These are phyloP conservation scores for Drosophila sp. DNA, from an alignment of 1,140 invertebrate species.

Conservation along the genomic window DNA sequence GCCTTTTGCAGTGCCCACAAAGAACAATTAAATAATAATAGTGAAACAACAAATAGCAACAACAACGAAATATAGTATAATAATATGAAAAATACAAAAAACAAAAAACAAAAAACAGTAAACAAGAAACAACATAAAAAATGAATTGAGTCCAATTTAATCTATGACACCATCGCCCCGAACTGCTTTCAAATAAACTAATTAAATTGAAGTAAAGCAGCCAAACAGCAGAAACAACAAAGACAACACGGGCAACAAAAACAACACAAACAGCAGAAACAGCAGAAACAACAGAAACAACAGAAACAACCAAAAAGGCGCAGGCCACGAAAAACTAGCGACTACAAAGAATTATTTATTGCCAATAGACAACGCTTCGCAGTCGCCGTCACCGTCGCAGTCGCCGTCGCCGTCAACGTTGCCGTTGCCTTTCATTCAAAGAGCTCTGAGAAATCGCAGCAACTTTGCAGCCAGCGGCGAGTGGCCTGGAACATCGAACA, in stretches of 20 bases:
- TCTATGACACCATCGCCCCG: conserved; percentile 79
- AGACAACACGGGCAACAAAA: conserved; percentile 23
- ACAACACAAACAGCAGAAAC: conserved; percentile 48
- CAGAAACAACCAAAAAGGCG: conserved; percentile 43
- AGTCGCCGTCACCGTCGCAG: conserved; percentile 31
- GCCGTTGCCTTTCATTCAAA: conserved; percentile 73
- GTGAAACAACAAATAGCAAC: neutral
- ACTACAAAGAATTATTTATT: conserved; percentile 78
- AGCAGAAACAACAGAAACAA: conserved; percentile 21
- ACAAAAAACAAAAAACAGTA: conserved; percentile 28
- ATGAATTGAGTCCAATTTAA: conserved; percentile 77
- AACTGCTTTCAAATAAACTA: conserved; percentile 82
- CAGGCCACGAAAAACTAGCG: conserved; percentile 36
- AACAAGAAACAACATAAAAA: conserved; percentile 39
- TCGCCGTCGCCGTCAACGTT: conserved; percentile 14
- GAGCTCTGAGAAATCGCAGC: conserved; percentile 16
- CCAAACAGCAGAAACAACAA: conserved; percentile 24
- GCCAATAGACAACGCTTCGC: conserved; percentile 61
- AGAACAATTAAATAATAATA: conserved; percentile 54
- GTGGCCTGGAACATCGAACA: conserved; percentile 41
- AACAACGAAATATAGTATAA: too few relatives aligned
- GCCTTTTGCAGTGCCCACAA: conserved; percentile 9
- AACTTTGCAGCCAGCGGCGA: too few relatives aligned
- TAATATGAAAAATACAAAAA: conserved; percentile 11
- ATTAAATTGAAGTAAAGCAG: conserved; percentile 79